These are phyloP conservation scores for Epinotia nisella DNA, from an alignment of 2,888 invertebrate species.

Conservation along the genomic window DNA sequence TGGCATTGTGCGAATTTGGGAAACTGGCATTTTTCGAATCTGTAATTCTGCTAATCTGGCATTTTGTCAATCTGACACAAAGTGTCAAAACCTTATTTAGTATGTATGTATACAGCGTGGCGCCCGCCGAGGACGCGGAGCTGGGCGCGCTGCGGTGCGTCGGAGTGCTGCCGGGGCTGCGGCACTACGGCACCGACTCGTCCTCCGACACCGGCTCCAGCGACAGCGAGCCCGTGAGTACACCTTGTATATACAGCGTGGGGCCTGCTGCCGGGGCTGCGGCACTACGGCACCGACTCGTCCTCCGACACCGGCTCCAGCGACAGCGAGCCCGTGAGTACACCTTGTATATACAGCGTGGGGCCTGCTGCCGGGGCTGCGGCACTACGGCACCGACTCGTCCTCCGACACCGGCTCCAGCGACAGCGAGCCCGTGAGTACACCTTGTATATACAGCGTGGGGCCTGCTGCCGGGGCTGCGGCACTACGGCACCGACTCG, in stretches of 20 bases:
- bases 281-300: conserved; percentile 66
- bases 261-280: conserved; percentile 73
- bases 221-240: conserved; percentile 76
- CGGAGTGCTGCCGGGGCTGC: conserved; percentile 93
- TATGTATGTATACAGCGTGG: not conserved
- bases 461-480: conserved; percentile 73
- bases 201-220: conserved; percentile 90
- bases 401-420: conserved; percentile 90
- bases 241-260: not conserved
- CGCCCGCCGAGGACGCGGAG: not conserved
- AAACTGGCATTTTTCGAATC: too few species aligned
- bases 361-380: conserved; percentile 89
- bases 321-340: conserved; percentile 76
- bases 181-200: conserved; percentile 87
- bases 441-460: not conserved
- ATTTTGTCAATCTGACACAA: too few species aligned
- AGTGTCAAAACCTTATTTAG: too few species aligned
- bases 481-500: conserved; percentile 66
- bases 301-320: conserved; percentile 87
- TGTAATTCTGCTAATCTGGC: too few species aligned
- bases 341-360: not conserved
- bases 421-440: conserved; percentile 76
- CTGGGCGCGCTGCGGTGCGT: conserved; percentile 86
- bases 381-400: conserved; percentile 87
- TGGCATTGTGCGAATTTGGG: too few species aligned